Percentiles rank a stretch among this genome's conserved stretches.
These are phyloP conservation scores for Chaetodon trifasciatus DNA, from an alignment of 2,797 vertebrate species.

Conservation along the genomic window DNA sequence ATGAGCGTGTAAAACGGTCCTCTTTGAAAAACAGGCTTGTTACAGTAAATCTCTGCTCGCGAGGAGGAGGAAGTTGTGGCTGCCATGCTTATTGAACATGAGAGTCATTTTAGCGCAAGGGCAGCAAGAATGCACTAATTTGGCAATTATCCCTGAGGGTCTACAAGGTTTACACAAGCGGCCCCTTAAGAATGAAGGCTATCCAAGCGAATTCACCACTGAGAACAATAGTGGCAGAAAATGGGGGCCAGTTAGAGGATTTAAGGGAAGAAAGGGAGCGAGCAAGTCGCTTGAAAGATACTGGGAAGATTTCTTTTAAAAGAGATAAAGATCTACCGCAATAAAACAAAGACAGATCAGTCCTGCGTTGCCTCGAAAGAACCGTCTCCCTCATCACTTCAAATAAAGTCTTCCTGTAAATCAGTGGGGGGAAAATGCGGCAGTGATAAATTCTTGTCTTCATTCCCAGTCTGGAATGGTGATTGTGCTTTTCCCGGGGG, in stretches of 20 bases:
- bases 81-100: slow-evolving; percentile 16
- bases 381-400: slow-evolving; percentile 16
- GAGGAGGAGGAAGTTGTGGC: slow-evolving; percentile 10
- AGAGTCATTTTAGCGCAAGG: slow-evolving; percentile 38
- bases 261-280: slow-evolving; percentile 12
- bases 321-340: slow-evolving; percentile 2
- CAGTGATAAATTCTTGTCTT: slow-evolving; percentile 46
- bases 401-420: slow-evolving; percentile 42
- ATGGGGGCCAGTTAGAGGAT: slow-evolving; percentile 17
- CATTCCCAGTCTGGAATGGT: slow-evolving; percentile 51
- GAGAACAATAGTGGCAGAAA: slow-evolving; percentile 21
- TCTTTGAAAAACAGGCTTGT: background rate
- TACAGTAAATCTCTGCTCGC: background rate
- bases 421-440: slow-evolving; percentile 19
- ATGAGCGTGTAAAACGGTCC: background rate
- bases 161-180: slow-evolving; percentile 41
- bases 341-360: slow-evolving; percentile 29
- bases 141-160: slow-evolving; percentile 47
- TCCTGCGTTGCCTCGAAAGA: slow-evolving; percentile 11
- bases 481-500: slow-evolving; percentile 42
- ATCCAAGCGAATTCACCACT: slow-evolving; percentile 12
- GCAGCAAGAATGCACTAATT: slow-evolving; percentile 56
- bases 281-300: slow-evolving; percentile 20
- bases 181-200: slow-evolving; percentile 36
- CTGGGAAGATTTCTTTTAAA: slow-evolving; percentile 15